Evolutionary conservation across 2,888 invertebrate genomes (phyloP).

Genomic region (Pyrrhia umbra): DNA sequence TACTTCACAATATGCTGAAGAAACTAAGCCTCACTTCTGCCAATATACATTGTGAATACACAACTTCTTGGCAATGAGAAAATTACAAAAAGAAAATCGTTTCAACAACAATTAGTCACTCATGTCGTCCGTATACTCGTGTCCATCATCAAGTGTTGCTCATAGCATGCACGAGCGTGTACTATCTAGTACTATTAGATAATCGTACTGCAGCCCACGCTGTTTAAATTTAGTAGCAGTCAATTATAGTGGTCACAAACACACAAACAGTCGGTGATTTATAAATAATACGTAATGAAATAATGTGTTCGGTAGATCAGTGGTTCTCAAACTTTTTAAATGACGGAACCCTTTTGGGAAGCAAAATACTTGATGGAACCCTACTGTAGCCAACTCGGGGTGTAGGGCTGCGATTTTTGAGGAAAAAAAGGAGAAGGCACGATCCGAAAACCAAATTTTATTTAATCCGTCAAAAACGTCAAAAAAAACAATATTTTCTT

Average conservation of each 20-base stretch:
- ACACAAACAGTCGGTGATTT: slow-evolving; percentile 29
- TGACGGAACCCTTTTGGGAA: too few species aligned
- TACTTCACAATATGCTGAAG: slow-evolving; percentile 3
- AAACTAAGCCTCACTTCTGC: background rate
- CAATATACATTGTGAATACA: background rate
- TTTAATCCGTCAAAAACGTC: too few species aligned
- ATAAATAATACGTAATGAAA: slow-evolving; percentile 20
- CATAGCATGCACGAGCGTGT: slow-evolving; percentile 31
- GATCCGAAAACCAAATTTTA: too few species aligned
- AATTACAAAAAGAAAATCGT: slow-evolving; percentile 4
- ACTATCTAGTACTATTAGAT: slow-evolving; percentile 59
- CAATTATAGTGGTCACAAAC: slow-evolving; percentile 52
- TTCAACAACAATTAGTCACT: slow-evolving; percentile 47
- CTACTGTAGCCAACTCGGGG: too few species aligned
- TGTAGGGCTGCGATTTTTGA: too few species aligned
- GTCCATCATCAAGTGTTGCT: slow-evolving; percentile 28
- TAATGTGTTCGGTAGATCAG: background rate
- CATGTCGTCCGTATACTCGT: slow-evolving; percentile 19
- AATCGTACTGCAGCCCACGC: slow-evolving; percentile 55
- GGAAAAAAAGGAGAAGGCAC: too few species aligned
- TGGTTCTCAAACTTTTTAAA: too few species aligned
- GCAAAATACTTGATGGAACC: too few species aligned
- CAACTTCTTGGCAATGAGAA: slow-evolving; percentile 26
- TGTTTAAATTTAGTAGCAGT: slow-evolving; percentile 49
- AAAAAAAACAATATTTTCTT: too few species aligned